These are phyloP conservation scores for Drosophila pseudotalamancana DNA, from an alignment of 2,888 invertebrate species.

Conservation along the genomic window DNA sequence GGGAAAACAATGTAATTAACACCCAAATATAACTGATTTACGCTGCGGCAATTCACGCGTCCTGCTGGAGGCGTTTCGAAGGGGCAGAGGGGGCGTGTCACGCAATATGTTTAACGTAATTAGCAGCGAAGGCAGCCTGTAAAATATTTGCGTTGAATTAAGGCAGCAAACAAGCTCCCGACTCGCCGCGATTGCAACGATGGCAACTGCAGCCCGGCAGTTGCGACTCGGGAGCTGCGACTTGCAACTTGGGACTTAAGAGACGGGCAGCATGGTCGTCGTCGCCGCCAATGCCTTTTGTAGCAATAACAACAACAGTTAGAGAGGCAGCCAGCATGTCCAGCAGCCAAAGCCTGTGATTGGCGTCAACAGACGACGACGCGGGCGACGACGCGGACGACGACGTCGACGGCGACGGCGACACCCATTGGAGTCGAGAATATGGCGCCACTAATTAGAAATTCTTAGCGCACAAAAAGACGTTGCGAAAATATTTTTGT, in stretches of 20 bases:
- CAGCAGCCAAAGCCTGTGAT: conserved; percentile 45
- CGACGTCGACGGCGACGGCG: conserved; percentile 25
- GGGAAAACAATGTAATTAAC: conserved; percentile 63
- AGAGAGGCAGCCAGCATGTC: conserved; percentile 43
- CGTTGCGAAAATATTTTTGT: conserved; percentile 63
- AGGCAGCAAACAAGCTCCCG: conserved; percentile 74
- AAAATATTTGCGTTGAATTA: conserved; percentile 78
- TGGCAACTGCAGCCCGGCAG: conserved; percentile 23
- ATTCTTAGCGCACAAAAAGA: conserved; percentile 74
- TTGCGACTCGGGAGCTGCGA: conserved; percentile 21
- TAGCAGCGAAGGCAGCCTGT: conserved; percentile 56
- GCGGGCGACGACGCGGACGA: conserved; percentile 16
- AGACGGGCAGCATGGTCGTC: conserved; percentile 21
- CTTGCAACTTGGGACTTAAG: conserved; percentile 1
- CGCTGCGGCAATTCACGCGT: conserved; percentile 12
- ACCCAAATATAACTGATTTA: conserved; percentile 59
- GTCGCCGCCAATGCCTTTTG: conserved; percentile 52
- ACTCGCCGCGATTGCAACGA: conserved; percentile 19
- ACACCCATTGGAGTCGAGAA: conserved; percentile 69
- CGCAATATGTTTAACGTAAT: conserved; percentile 75
- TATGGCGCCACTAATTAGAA: conserved; percentile 80
- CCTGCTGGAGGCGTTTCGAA: neutral
- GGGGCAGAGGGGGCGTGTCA: conserved; percentile 57
- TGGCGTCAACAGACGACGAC: conserved; percentile 52
- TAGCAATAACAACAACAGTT: conserved; percentile 59